Conservation (phyloP, 2,797 vertebrate species). For the Loris lydekkerianus region DNA sequence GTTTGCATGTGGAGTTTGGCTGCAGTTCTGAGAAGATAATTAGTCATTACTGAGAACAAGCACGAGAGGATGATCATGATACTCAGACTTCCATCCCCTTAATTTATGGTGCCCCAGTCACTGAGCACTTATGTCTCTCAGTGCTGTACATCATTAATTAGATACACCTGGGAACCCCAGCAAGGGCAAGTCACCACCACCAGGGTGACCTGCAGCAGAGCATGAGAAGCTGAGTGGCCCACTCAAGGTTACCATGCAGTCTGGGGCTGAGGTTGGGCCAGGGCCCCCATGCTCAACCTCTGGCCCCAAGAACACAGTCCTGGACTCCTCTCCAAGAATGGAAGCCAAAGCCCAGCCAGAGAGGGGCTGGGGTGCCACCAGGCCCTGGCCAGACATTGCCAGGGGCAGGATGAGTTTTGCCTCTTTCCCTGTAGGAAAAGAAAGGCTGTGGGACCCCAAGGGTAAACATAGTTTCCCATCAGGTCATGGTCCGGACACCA, state of each 20-base stretch:
- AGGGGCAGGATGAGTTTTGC: not conserved
- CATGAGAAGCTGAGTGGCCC: not conserved
- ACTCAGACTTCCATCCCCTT: not conserved
- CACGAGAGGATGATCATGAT: not conserved
- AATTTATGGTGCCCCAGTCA: slow-evolving; percentile 55
- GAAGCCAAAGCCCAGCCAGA: not conserved
- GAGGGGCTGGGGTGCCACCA: not conserved
- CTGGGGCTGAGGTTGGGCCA: not conserved
- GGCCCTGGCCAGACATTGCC: not conserved
- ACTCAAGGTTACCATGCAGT: slow-evolving; percentile 17
- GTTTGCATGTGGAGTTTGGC: slow-evolving; percentile 24
- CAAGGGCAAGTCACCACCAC: not conserved
- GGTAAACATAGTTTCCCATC: not conserved
- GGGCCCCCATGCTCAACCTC: too few species aligned
- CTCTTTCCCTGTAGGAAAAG: not conserved
- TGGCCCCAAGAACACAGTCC: not conserved
- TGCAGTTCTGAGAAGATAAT: slow-evolving; percentile 56
- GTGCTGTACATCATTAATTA: slow-evolving; percentile 57
- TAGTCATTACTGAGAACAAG: slow-evolving; percentile 60
- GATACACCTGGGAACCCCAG: not conserved
- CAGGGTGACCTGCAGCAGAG: slow-evolving; percentile 6
- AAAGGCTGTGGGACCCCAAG: fast-evolving
- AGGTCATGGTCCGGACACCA: not conserved
- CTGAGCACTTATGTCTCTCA: slow-evolving; percentile 20
- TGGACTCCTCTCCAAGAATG: not conserved